Conservation (phyloP, 2,113 vertebrate species). For the Coptodon bakossiorum region DNA sequence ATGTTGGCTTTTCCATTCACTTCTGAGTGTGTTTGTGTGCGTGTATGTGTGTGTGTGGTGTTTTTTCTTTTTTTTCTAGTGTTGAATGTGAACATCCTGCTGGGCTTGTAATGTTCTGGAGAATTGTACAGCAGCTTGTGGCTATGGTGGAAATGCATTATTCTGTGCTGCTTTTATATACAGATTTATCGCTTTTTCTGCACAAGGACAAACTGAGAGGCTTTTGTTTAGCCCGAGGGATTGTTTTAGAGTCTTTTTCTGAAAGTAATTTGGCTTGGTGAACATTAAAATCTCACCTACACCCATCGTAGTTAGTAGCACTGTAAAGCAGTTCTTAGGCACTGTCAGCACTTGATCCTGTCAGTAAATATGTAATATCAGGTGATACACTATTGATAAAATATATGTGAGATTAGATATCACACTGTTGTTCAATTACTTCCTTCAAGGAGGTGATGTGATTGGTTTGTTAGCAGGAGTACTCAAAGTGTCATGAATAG, state of each 20-base stretch:
- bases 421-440: not conserved
- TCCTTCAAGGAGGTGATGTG: not conserved
- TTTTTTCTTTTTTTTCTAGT: not conserved
- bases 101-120: conserved; percentile 13
- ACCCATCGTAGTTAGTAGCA: not conserved
- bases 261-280: not conserved
- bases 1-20: conserved; percentile 47
- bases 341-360: not conserved
- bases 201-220: not conserved
- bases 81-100: conserved; percentile 54
- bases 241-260: not conserved
- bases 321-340: not conserved
- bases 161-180: not conserved
- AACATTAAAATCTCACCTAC: not conserved
- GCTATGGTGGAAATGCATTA: conserved; percentile 8
- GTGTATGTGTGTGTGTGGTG: not conserved
- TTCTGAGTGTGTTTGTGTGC: not conserved
- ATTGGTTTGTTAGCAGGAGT: not conserved
- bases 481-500: not conserved
- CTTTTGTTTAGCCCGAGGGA: not conserved
- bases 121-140: conserved; percentile 5
- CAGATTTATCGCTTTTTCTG: not conserved
- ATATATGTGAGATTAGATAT: not conserved
- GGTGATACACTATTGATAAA: not conserved
- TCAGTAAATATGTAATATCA: not conserved